A percentile compares a stretch with the other conserved stretches of the same genome.
Conservation (phyloP, 2,888 invertebrate genomes). For the Ecliptopera silaceata region DNA sequence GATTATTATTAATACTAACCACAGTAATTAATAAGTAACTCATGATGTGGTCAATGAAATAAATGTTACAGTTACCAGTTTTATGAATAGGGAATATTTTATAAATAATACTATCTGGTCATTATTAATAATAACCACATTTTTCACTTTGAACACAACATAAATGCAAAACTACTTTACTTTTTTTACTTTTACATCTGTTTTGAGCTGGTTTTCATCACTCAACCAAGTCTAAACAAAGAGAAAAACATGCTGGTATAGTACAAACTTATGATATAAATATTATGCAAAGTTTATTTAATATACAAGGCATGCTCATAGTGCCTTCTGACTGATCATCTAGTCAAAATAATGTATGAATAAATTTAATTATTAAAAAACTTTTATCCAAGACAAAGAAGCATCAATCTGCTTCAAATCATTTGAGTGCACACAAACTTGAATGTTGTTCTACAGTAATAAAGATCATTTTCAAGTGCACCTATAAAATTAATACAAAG, state of each 20-base stretch:
- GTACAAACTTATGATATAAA: not conserved
- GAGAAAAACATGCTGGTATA: constrained; percentile 23
- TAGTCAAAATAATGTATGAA: not conserved
- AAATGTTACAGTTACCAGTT: too few relatives aligned
- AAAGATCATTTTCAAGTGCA: constrained; percentile 38
- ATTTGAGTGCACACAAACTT: constrained; percentile 26
- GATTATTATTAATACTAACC: too few relatives aligned
- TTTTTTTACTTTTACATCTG: constrained; percentile 10
- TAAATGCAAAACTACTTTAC: not conserved
- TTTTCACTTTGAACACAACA: too few relatives aligned
- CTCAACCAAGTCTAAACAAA: constrained; percentile 22
- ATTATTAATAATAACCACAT: too few relatives aligned
- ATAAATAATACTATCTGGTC: too few relatives aligned
- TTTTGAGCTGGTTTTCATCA: constrained; percentile 20
- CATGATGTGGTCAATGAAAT: too few relatives aligned
- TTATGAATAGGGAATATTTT: too few relatives aligned
- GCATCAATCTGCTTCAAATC: not conserved
- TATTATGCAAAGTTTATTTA: not conserved
- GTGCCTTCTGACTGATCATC: too few relatives aligned
- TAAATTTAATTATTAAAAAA: too few relatives aligned
- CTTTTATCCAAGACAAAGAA: not conserved
- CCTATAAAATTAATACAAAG: constrained; percentile 30
- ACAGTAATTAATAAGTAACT: too few relatives aligned
- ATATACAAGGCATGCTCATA: too few relatives aligned
- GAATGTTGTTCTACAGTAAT: constrained; percentile 28